phyloP scores from a whole-genome alignment of 2,888 invertebrate genomes.

The Eucriotettix oculatus region DNA sequence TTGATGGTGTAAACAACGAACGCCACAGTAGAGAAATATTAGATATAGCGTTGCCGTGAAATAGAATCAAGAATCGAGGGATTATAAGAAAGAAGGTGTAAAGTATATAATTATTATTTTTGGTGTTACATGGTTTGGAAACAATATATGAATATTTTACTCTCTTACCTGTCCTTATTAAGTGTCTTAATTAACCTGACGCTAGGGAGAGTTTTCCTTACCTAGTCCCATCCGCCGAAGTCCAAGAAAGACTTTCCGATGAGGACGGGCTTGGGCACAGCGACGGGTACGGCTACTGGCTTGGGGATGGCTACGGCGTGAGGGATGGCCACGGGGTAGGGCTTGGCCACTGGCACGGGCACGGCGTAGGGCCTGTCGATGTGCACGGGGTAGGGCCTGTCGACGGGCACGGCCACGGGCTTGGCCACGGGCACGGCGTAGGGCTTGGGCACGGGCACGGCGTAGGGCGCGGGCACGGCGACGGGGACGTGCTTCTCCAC shows the following conservation, averaged over 20 bases:
- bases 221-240: neutral
- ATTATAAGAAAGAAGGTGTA: no score
- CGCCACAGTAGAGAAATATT: no score
- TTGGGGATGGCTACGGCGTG: neutral
- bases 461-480: conserved; percentile 6
- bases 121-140: no score
- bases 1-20: no score
- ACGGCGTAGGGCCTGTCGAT: conserved; percentile 6
- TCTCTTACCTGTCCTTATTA: no score
- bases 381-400: conserved; percentile 5
- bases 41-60: no score
- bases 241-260: neutral
- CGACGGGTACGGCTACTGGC: neutral
- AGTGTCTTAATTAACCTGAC: no score
- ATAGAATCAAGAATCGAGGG: no score
- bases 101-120: no score
- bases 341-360: conserved; percentile 4
- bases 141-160: no score
- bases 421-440: conserved; percentile 7
- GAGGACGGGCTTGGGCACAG: neutral
- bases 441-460: conserved; percentile 7
- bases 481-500: conserved; percentile 6
- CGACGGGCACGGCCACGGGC: conserved; percentile 7
- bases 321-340: conserved; percentile 1
- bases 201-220: no score